phyloP scores from a whole-genome alignment of 2,113 vertebrate species.

The Bothrops jararaca region DNA sequence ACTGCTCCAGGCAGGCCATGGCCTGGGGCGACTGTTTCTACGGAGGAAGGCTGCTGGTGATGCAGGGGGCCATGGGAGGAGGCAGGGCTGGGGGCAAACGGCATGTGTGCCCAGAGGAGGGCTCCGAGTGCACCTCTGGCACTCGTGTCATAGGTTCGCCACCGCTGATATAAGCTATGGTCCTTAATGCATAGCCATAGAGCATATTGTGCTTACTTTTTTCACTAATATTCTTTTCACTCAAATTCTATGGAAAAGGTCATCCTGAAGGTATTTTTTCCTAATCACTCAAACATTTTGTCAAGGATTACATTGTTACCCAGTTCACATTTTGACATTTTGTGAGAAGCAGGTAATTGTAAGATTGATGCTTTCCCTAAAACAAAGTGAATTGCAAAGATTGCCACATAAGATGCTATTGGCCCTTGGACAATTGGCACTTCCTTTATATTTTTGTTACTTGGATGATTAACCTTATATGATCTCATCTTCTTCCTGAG shows the following conservation, averaged over 20 bases:
- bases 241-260: background rate
- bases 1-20: no score
- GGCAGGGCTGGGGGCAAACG: no score
- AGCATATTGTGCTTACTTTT: background rate
- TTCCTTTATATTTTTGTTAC: conserved; percentile 20
- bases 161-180: no score
- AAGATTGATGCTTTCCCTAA: background rate
- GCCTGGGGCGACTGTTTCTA: no score
- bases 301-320: background rate
- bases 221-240: background rate
- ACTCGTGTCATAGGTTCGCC: no score
- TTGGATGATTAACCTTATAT: background rate
- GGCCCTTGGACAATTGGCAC: conserved; percentile 15
- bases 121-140: no score
- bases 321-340: background rate
- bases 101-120: no score
- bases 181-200: background rate
- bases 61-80: no score
- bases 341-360: background rate
- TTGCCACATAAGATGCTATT: background rate
- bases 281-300: background rate
- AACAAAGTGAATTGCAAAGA: background rate
- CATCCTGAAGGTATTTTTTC: background rate
- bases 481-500: conserved; percentile 20
- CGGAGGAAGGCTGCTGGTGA: no score